Base-by-base conservation (phyloP, 92 coral and sea anemone species). In the Epizoanthus rinbou region DNA sequence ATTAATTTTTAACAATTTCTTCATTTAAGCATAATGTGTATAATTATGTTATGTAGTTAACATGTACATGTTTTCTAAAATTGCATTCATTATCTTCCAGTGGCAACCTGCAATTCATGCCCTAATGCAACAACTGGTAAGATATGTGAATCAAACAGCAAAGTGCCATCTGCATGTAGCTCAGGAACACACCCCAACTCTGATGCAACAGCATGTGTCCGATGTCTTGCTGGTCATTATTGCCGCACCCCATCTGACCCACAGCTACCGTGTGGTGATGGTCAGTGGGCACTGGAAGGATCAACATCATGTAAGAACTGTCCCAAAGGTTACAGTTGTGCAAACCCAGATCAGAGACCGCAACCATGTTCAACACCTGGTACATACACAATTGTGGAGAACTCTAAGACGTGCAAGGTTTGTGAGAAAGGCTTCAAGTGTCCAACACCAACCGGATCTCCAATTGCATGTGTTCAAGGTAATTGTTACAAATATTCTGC, bases 121-220 rank as follows among this genome's bases (percentile, higher is more conserved):
- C 99, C 99, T 6, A 96, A 96, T 89, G 91, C 92, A 18, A 96
- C 95, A 28, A 88, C 98, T 50, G 99, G 99, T 18, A 83, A 89
- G 76, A 90, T 96, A 80, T 96, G 99, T 56, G 66, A 67, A 78
- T 90, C 99, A 16, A 84, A 90, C 19, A 74, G 85, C 79, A 91
- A 91, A 76, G 73, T 82, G 11, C 99, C 99, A 17, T 82, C 86
- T 71, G 88, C 88, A 66, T 96, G 99, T 69, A 53, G 89, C 57
- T 18, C 87, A 57, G 99, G 99, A 57, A 91, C 92, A 87, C 80
- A 63, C 17, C 99, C 98, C 41, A 94, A 94, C 75, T 33, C 72
- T 70, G 86, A 95, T 70, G 99, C 90, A 6, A 96, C 96, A 18
- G 89, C 88, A 21, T 96, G 99, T 71, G 76, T 62, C 6, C 88